Conservation (phyloP, 2,113 vertebrate species). For the Lonchura striata region DNA sequence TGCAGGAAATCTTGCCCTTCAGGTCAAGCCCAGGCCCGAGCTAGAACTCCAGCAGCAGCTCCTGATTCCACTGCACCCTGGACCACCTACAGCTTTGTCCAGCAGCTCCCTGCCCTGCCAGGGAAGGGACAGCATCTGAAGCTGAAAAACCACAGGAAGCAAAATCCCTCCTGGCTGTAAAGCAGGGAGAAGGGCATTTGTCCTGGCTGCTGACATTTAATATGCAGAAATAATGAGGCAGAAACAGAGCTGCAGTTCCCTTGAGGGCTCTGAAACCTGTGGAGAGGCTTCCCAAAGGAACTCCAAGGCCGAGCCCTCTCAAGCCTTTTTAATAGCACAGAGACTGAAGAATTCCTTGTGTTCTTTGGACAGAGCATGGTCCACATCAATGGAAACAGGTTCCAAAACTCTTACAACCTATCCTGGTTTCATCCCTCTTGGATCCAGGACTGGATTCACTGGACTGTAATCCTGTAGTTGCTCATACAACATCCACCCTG, state of each 20-base stretch:
- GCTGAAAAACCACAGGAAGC: background rate
- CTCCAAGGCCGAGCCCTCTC: background rate
- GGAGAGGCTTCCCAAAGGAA: background rate
- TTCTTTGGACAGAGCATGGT: background rate
- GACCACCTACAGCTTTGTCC: background rate
- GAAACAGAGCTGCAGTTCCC: background rate
- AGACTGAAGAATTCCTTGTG: background rate
- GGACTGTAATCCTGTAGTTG: background rate
- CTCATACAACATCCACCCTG: background rate
- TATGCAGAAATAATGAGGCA: background rate
- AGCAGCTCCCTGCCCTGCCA: background rate
- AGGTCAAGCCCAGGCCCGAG: background rate
- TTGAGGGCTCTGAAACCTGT: background rate
- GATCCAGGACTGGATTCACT: background rate
- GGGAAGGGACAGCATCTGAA: background rate
- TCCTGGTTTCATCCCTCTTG: background rate
- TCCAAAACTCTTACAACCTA: background rate
- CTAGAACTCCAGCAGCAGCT: background rate
- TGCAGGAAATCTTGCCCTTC: background rate
- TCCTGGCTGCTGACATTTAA: background rate
- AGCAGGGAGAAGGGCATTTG: background rate
- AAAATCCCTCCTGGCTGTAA: background rate
- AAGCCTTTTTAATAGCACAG: background rate
- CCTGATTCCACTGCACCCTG: background rate
- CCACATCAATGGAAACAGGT: background rate